These are phyloP conservation scores for Varanus komodoensis DNA, from an alignment of 2,113 vertebrate species.

Conservation along the genomic window DNA sequence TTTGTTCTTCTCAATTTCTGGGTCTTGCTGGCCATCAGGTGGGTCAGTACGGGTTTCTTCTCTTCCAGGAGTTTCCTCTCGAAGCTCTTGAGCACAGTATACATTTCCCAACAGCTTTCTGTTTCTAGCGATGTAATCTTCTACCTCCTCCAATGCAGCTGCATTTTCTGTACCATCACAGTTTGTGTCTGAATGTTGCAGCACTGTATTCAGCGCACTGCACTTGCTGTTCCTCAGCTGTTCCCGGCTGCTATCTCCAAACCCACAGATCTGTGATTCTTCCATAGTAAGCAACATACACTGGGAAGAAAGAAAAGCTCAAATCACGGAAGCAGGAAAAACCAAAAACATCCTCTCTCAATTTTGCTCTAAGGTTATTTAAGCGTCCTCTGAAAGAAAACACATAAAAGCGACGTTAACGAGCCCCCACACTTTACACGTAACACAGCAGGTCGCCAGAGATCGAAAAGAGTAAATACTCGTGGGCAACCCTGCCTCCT, in stretches of 20 bases:
- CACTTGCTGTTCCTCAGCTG: constrained; percentile 74
- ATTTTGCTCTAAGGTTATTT: not conserved
- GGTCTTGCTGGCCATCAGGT: constrained; percentile 87
- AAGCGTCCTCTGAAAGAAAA: not conserved
- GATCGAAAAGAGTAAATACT: not conserved
- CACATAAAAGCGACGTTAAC: not conserved
- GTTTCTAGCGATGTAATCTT: constrained; percentile 69
- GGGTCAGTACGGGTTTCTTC: constrained; percentile 88
- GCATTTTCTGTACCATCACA: constrained; percentile 59
- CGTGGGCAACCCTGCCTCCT: not conserved
- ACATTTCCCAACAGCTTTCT: constrained; percentile 67
- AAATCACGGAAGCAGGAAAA: not conserved
- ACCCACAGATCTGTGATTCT: constrained; percentile 77
- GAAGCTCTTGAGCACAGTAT: constrained; percentile 79
- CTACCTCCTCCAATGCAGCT: constrained; percentile 45
- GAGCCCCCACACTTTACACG: not conserved
- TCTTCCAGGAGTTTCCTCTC: constrained; percentile 88
- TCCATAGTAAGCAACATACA: constrained; percentile 81
- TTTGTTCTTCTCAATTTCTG: constrained; percentile 80
- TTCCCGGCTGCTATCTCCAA: constrained; percentile 78
- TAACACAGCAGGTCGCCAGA: not conserved
- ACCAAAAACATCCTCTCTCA: not conserved
- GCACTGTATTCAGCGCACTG: constrained; percentile 62
- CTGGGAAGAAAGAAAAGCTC: constrained; percentile 62
- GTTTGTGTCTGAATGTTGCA: constrained; percentile 76